Base-by-base conservation (phyloP, 2,113 vertebrate genomes). In the Craseonycteris thonglongyai region DNA sequence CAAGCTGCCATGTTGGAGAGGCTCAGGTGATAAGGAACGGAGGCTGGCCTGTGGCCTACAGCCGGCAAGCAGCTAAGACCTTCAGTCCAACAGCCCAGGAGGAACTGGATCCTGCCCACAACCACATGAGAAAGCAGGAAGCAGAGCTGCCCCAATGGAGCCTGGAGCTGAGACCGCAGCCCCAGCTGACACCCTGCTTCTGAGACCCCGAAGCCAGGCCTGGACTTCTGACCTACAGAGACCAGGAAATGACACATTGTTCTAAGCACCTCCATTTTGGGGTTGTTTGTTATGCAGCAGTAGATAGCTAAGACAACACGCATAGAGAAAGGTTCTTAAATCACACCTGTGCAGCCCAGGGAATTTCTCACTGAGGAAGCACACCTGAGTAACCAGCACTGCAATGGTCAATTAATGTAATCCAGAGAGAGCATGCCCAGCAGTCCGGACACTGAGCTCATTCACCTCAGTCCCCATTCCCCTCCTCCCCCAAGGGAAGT, bases 401-500 rank as follows among this genome's bases (percentile, higher is more conserved):
- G 7, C 8, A 24, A 1, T 45, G 42, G 24, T 28, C 22, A 16
- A 42, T 26, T 21, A 45, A 6, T 21, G 3, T 7, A 16, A 84
- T 30, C 42, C 56, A 65, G 59, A 59, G 26, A 65, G 2, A 54
- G 16, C n/a, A 28, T 66, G 33, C 15, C 16, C 59, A 66, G 71
- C 10, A 76, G 26, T 35, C 28, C 18, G 16, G 47, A 71, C 40
- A 4, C 56, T 33, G 2, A 0, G 12, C 9, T 59, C 6, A 49
- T 15, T 6, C 0, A 42, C 18, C 51, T 81, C 7, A 11, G 30
- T 59, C 28, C 61, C 33, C 35, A 42, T 0, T 0, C 8, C 22
- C 68, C 28, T 33, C 18, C 10, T 56, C 3, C 33, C 21, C 33
- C 35, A 38, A 45, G 38, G 38, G 75, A 56, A 65, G 7, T 14